Conservation (phyloP, 2,113 vertebrate genomes). For the Patagioenas fasciata region DNA sequence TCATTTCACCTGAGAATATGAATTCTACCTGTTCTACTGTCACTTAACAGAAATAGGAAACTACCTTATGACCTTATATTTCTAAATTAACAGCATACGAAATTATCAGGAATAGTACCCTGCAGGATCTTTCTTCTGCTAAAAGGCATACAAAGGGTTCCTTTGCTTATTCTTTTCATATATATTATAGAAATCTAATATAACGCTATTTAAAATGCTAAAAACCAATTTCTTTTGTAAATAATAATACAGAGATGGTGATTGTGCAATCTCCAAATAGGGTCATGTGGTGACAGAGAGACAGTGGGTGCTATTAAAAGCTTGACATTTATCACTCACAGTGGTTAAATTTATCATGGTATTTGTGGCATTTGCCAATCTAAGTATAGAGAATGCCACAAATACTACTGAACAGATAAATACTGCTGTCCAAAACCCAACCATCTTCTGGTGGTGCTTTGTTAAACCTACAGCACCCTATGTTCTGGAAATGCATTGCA, state of each 20-base stretch:
- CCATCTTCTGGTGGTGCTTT: not conserved
- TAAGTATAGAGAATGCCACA: constrained; percentile 63
- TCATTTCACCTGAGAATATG: not conserved
- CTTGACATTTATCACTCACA: constrained; percentile 65
- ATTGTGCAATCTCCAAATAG: constrained; percentile 43
- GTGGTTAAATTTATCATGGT: constrained; percentile 56
- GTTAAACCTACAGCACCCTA: rapidly evolving
- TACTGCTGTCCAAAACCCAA: not conserved
- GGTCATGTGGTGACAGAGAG: constrained; percentile 20
- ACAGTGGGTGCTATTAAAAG: constrained; percentile 59
- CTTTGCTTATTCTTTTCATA: not conserved
- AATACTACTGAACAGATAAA: constrained; percentile 58
- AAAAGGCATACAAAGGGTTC: not conserved
- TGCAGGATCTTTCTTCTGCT: not conserved
- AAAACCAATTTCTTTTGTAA: not conserved
- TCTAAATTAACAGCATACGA: not conserved
- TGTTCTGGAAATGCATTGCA: not conserved
- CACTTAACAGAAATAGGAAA: not conserved
- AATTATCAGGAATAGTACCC: not conserved
- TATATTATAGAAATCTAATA: not conserved
- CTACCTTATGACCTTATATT: not conserved
- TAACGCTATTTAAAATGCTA: not conserved
- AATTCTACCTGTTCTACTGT: not conserved
- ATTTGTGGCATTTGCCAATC: constrained; percentile 60
- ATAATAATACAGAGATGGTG: not conserved